Evolutionary conservation across 2,888 invertebrate species (phyloP), one percentile per base, ranked within the genome.

Genomic region (Eristalis arbustorum): DNA sequence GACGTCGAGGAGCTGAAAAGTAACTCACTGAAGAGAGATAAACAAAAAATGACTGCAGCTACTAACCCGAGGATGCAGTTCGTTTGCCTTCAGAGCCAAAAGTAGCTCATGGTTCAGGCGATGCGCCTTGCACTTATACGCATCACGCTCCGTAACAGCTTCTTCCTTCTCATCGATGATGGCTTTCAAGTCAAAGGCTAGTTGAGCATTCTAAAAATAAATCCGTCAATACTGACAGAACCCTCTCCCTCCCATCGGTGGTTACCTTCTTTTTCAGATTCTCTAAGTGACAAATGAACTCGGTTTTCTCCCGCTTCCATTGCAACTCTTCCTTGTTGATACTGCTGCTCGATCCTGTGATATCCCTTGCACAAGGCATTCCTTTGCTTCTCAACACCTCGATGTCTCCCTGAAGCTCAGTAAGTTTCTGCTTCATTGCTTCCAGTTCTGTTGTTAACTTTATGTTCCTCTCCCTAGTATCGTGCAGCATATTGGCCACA

Each of bases 91-190:
- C 13, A 96, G 92, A 84, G 97, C 95, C 88, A 95, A 95, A 89
- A 96, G 95, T 22, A 98, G 94, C 91, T 97, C 96, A 89, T 96
- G 95, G 92, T 97, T 97, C 25, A 97, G 93, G 11, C 97, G 94
- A 90, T 97, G 96, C 3, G 96, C 96, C 93, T 97, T 97, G 89
- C 95, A 95, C 91, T 96, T 96, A 91, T 96, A 97, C 28, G 96
- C 96, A 91, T 97, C 97, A 82, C 97, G 94, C 91, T 97, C 97
- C 5, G 95, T 95, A 22, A 96, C 95, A 40, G 96, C 92, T 90
- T 97, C 97, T 90, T 97, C 97, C 90, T 97, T 97, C 91, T 97
- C 97, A 91, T 97, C 97, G 62, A 97, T 92, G 34, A 97, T 94
- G 6, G 95, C 94, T 91, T 97, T 95, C 40, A 97, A 94, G 92